Evolutionary conservation across 1,140 invertebrate genomes (phyloP).

Genomic region (Bombus huntii): DNA sequence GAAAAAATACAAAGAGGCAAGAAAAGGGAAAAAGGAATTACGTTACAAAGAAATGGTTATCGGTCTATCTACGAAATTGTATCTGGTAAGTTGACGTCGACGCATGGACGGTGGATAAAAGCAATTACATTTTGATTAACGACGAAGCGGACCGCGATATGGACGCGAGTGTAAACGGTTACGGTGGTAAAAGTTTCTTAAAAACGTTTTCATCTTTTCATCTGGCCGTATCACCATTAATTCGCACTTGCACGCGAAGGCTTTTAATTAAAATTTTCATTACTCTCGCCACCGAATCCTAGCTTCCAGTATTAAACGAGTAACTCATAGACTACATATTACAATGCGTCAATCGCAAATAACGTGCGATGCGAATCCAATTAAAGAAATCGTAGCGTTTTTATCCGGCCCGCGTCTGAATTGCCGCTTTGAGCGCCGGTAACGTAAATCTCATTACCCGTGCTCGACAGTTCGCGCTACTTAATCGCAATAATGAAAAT

Average conservation of each 20-base stretch:
- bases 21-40: too few species aligned
- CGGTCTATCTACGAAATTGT: background rate
- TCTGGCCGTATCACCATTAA: slow-evolving; percentile 4
- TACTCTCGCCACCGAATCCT: background rate
- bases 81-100: background rate
- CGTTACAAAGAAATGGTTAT: background rate
- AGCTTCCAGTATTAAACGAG: background rate
- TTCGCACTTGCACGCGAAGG: background rate
- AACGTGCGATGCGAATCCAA: slow-evolving; percentile 17
- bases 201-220: slow-evolving; percentile 7
- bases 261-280: slow-evolving; percentile 47
- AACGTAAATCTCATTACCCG: slow-evolving; percentile 27
- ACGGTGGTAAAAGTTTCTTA: background rate
- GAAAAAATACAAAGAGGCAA: background rate
- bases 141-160: background rate
- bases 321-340: slow-evolving; percentile 6
- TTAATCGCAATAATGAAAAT: slow-evolving; percentile 19
- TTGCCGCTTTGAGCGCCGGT: background rate
- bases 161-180: background rate
- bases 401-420: background rate
- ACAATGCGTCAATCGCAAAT: slow-evolving; percentile 24
- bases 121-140: slow-evolving; percentile 34
- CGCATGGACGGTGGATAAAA: background rate
- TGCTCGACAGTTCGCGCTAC: background rate
- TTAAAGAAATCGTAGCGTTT: slow-evolving; percentile 35